Base-by-base conservation (phyloP, 1,140 invertebrate species). In the Listronotus bonariensis region DNA sequence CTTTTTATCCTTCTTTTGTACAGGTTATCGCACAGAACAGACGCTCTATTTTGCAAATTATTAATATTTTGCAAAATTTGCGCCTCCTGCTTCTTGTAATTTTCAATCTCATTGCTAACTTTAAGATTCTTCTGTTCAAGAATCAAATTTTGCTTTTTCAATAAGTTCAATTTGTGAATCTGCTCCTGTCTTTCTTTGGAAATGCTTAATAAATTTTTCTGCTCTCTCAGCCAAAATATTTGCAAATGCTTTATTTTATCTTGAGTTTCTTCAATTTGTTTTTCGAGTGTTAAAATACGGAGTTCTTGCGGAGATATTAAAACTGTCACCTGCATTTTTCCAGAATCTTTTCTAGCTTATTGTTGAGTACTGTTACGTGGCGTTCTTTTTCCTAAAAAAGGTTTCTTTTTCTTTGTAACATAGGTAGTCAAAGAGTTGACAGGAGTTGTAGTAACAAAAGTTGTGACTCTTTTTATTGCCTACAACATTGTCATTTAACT, bases 91-190 rank as follows among this genome's bases (percentile, higher is more conserved):
- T 79, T 82, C 11, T 78, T 74, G 3, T 87, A 80, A 18, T 82
- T 79, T 18, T 87, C 85, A 0, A 88, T 74, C 42, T 89, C 84
- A 58, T 83, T 82, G 41, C 88, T 84, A 6, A 90, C 79, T 68
- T 88, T 87, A 56, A 88, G 77, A 52, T 86, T 87, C 62, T 91
- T 91, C 68, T 91, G 87, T 36, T 90, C 87, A 75, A 91, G 85
- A 48, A 92, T 86, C 72, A 88, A 84, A 20, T 89, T 84, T 72
- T 92, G 88, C 79, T 91, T 91, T 42, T 84, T 84, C 9, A 89
- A 78, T 15, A 89, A 77, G 73, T 86, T 86, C 43, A 89, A 82
- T 68, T 90, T 84, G 26, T 84, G 79, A 0, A 89, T 72, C 67
- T 90, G 85, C 62, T 82, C 76, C 67, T 87, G 86, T 70, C 88